A percentile compares a stretch with the other conserved stretches of the same genome.
phyloP scores from a whole-genome alignment of 2,888 invertebrate genomes.

The Euproctis similis region DNA sequence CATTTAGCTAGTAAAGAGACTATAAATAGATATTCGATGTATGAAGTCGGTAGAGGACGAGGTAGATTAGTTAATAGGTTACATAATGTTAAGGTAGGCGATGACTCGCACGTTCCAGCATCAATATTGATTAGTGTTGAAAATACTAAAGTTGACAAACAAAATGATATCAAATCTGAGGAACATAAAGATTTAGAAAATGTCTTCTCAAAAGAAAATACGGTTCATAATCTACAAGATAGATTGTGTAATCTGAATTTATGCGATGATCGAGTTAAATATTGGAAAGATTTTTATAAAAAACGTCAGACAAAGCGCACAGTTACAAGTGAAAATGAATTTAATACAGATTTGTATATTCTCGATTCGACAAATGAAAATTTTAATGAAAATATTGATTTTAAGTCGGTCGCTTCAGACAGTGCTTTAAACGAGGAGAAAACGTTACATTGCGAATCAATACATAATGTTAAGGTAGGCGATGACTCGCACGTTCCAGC shows the following conservation, averaged over 20 bases:
- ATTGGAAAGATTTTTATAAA: conserved; percentile 12
- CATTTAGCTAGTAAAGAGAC: conserved; percentile 3
- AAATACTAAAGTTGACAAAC: conserved; percentile 3
- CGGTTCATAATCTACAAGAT: neutral
- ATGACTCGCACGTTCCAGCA: no score
- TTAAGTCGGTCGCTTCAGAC: no score
- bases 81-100: neutral
- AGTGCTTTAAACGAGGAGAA: no score
- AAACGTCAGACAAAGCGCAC: conserved; percentile 1
- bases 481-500: no score
- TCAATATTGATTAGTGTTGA: no score
- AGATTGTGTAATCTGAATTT: neutral
- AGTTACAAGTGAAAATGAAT: neutral
- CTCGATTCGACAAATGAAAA: neutral
- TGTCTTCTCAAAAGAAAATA: no score
- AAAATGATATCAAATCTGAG: neutral
- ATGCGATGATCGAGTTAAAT: conserved; percentile 1
- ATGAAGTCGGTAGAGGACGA: neutral
- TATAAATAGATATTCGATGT: conserved; percentile 1
- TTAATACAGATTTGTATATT: neutral
- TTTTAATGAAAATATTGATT: no score
- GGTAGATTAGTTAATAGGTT: neutral
- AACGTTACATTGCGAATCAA: no score
- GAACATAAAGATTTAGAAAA: neutral
- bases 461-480: neutral